Evolutionary conservation across 2,113 vertebrate species (phyloP).

Genomic region (Lamprotornis superbus): DNA sequence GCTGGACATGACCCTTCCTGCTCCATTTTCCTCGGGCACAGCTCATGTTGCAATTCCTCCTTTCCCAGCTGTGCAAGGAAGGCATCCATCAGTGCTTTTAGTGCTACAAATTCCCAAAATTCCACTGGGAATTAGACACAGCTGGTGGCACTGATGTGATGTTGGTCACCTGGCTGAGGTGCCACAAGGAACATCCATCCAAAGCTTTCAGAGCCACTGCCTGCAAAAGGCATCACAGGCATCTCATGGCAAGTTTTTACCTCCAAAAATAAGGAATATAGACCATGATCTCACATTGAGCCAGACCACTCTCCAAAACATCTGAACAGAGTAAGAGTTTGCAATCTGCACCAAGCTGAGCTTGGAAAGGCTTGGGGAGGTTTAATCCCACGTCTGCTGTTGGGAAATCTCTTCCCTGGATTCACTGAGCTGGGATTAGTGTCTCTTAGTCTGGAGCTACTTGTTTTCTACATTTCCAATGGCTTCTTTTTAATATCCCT

Average conservation of each 20-base stretch:
- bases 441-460: background rate
- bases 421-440: background rate
- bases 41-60: background rate
- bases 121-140: background rate
- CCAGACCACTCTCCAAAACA: background rate
- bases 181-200: accelerated
- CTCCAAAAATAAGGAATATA: background rate
- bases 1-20: background rate
- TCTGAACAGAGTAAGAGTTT: accelerated
- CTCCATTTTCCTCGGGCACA: background rate
- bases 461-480: background rate
- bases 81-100: background rate
- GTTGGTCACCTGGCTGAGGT: background rate
- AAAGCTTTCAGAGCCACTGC: background rate
- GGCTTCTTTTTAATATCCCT: background rate
- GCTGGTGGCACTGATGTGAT: background rate
- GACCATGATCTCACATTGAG: background rate
- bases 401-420: background rate
- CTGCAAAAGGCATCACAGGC: background rate
- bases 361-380: background rate
- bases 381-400: background rate
- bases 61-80: accelerated
- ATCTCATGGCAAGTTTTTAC: background rate
- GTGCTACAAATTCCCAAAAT: background rate
- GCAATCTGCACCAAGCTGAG: background rate